These are phyloP conservation scores for Haliclona indistincta DNA, from an alignment of 37 sponge, comb jelly and placozoan genomes.

Conservation along the genomic window DNA sequence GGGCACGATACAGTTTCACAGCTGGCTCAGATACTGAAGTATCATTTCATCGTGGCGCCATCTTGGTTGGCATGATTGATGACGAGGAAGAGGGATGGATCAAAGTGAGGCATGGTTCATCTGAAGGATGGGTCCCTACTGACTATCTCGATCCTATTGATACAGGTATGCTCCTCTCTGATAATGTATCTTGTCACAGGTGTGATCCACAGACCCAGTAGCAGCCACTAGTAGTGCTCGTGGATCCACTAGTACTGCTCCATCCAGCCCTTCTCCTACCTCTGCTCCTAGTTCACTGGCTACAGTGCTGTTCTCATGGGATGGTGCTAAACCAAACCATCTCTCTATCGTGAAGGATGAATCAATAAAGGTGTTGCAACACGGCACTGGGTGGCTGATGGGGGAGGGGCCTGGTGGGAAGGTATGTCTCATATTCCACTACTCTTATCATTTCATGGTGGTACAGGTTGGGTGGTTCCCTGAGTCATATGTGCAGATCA, in stretches of 20 bases:
- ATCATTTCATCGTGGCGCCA: conserved; percentile 67
- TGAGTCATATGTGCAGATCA: conserved; percentile 55
- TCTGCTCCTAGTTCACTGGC: neutral
- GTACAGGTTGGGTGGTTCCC: conserved; percentile 83
- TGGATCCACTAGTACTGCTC: neutral
- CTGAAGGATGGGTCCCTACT: conserved; percentile 51
- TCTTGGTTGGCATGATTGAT: conserved; percentile 5
- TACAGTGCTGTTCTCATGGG: conserved; percentile 56
- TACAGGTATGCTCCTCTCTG: too few relatives aligned
- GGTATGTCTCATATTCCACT: conserved; percentile 1
- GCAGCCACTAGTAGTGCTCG: neutral
- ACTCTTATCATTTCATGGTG: neutral
- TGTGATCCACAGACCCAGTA: too few relatives aligned
- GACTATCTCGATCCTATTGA: conserved; percentile 38
- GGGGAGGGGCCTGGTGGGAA: conserved; percentile 44
- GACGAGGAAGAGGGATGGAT: conserved; percentile 43
- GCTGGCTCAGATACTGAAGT: conserved; percentile 67
- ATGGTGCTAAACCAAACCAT: conserved; percentile 56
- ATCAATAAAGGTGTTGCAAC: conserved; percentile 33
- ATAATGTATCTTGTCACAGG: too few relatives aligned
- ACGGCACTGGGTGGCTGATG: conserved; percentile 73
- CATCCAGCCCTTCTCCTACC: neutral
- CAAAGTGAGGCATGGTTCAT: conserved; percentile 11
- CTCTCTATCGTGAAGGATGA: conserved; percentile 58
- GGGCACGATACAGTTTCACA: conserved; percentile 68